phyloP scores from a whole-genome alignment of 2,113 vertebrate species.

The Terrapene triunguis region DNA sequence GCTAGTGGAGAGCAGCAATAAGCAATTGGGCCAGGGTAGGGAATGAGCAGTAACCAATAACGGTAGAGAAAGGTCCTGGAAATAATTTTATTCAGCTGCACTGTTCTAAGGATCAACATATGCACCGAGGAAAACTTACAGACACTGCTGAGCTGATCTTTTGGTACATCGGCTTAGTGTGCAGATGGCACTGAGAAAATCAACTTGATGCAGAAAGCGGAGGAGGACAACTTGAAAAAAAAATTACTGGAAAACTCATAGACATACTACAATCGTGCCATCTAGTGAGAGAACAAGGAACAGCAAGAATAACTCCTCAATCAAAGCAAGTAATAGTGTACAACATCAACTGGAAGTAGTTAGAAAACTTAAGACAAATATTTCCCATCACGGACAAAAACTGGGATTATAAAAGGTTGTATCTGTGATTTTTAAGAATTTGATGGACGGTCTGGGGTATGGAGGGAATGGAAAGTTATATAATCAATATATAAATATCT shows the following conservation, averaged over 20 bases:
- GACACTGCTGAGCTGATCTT: rapidly evolving
- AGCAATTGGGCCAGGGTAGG: not conserved
- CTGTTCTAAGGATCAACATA: not conserved
- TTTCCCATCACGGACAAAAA: not conserved
- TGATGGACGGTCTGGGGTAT: not conserved
- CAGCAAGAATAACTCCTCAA: not conserved
- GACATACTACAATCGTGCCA: not conserved
- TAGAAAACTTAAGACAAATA: not conserved
- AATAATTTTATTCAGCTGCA: not conserved
- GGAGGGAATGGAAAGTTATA: not conserved
- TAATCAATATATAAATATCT: too few species aligned
- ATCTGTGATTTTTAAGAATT: not conserved
- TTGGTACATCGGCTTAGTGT: rapidly evolving
- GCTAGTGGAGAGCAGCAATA: not conserved
- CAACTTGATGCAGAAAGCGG: rapidly evolving
- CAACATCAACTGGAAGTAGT: rapidly evolving
- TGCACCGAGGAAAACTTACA: not conserved
- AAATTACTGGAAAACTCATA: rapidly evolving
- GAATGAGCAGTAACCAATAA: not conserved
- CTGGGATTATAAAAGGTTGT: not conserved
- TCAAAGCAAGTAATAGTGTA: rapidly evolving
- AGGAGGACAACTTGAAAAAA: rapidly evolving
- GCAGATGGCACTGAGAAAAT: rapidly evolving
- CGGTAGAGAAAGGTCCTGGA: not conserved
- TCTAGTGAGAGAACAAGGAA: not conserved